Percentiles rank a stretch among this genome's conserved stretches.
phyloP scores from a whole-genome alignment of 1,140 invertebrate genomes.

The Drosophila varians region DNA sequence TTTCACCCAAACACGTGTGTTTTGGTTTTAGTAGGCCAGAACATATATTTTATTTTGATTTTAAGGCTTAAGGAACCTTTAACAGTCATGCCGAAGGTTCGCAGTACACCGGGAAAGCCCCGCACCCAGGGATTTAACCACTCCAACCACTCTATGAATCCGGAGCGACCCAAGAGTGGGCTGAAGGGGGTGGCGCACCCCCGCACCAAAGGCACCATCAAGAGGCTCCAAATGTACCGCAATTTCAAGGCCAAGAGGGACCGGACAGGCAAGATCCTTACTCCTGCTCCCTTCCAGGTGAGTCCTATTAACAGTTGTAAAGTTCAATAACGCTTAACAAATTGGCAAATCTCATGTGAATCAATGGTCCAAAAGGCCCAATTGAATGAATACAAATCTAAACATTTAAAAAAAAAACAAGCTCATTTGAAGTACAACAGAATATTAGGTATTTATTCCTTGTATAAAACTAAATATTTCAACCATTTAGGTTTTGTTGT shows the following conservation, averaged over 20 bases:
- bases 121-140: conserved; percentile 91
- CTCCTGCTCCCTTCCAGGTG: conserved; percentile 93
- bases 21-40: conserved; percentile 50
- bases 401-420: too few relatives aligned
- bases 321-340: too few relatives aligned
- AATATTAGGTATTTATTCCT: too few relatives aligned
- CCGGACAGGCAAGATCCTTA: conserved; percentile 95
- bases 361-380: too few relatives aligned
- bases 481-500: too few relatives aligned
- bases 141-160: conserved; percentile 94
- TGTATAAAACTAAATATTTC: too few relatives aligned
- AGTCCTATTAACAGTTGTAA: not conserved
- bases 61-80: not conserved
- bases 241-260: conserved; percentile 98
- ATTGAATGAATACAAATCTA: too few relatives aligned
- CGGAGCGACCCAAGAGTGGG: conserved; percentile 89
- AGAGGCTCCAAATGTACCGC: conserved; percentile 98
- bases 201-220: conserved; percentile 96
- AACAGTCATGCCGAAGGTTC: conserved; percentile 88
- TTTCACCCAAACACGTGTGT: conserved; percentile 61
- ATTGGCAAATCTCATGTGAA: too few relatives aligned
- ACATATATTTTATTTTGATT: conserved; percentile 8
- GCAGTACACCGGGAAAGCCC: conserved; percentile 87
- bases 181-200: conserved; percentile 93
- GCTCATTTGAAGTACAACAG: too few relatives aligned